phyloP scores from a whole-genome alignment of 2,797 vertebrate genomes.

The Falco novaeseelandiae region DNA sequence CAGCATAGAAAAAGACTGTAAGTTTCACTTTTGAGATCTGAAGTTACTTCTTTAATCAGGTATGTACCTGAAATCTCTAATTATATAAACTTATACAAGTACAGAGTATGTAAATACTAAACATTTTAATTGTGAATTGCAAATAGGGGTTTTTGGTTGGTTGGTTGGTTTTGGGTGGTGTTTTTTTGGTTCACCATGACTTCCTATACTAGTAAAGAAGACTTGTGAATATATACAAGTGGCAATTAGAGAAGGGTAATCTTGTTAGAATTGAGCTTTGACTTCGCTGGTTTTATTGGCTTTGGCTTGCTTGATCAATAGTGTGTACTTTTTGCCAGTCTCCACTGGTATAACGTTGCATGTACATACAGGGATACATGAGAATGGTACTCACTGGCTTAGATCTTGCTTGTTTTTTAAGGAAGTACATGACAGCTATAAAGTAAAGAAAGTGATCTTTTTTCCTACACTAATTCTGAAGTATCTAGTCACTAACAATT shows the following conservation, averaged over 20 bases:
- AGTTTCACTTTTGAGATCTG: slow-evolving; percentile 46
- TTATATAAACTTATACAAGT: background rate
- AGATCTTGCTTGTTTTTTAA: background rate
- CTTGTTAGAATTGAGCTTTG: background rate
- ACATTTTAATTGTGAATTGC: background rate
- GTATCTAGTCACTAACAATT: background rate
- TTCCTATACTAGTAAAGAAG: background rate
- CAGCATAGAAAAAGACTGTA: slow-evolving; percentile 38
- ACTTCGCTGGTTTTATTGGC: background rate
- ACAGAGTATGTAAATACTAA: background rate
- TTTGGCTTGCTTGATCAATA: background rate
- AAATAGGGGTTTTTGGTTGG: background rate
- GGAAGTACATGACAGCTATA: background rate
- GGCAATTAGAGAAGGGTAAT: background rate
- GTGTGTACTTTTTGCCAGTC: background rate
- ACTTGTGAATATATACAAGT: background rate
- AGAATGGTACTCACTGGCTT: background rate
- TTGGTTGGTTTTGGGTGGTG: background rate
- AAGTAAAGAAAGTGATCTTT: background rate
- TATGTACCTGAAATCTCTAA: background rate
- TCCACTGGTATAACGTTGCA: background rate
- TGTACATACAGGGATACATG: background rate
- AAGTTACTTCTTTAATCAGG: slow-evolving; percentile 14
- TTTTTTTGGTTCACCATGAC: background rate
- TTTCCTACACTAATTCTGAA: background rate